Evolutionary conservation across 1,140 invertebrate genomes (phyloP).

Genomic region (Pseudachorutes palmiensis): DNA sequence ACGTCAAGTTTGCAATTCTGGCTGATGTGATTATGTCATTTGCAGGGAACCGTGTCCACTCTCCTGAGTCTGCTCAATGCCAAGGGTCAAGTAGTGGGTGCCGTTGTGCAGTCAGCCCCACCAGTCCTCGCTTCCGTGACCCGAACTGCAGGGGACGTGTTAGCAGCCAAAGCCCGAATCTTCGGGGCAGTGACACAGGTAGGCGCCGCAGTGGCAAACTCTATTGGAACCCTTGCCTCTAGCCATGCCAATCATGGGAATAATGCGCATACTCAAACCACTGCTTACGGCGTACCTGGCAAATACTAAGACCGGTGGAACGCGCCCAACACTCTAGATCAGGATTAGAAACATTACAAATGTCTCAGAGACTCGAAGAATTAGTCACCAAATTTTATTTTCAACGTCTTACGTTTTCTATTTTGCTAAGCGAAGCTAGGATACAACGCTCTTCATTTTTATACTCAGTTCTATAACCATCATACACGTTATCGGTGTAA

Average conservation of each 20-base stretch:
- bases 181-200: constrained; percentile 39
- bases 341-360: not conserved
- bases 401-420: too few species aligned
- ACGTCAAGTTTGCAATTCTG: too few species aligned
- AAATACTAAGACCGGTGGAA: constrained; percentile 25
- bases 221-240: constrained; percentile 35
- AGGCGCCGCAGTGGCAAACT: constrained; percentile 38
- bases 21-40: too few species aligned
- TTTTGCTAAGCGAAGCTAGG: too few species aligned
- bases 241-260: constrained; percentile 29
- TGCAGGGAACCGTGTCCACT: constrained; percentile 38
- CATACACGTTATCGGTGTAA: too few species aligned
- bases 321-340: not conserved
- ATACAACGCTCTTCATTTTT: too few species aligned
- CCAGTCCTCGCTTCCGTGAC: constrained; percentile 38
- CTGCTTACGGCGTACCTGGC: constrained; percentile 31
- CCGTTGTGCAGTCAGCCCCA: constrained; percentile 38
- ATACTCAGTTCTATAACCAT: too few species aligned
- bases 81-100: constrained; percentile 39
- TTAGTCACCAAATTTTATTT: too few species aligned
- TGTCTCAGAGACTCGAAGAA: not conserved
- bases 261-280: constrained; percentile 16
- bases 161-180: constrained; percentile 38
- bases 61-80: constrained; percentile 37
- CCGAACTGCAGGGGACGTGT: constrained; percentile 36